Conservation (phyloP, 1,140 invertebrate species). For the Aphis craccivora region DNA sequence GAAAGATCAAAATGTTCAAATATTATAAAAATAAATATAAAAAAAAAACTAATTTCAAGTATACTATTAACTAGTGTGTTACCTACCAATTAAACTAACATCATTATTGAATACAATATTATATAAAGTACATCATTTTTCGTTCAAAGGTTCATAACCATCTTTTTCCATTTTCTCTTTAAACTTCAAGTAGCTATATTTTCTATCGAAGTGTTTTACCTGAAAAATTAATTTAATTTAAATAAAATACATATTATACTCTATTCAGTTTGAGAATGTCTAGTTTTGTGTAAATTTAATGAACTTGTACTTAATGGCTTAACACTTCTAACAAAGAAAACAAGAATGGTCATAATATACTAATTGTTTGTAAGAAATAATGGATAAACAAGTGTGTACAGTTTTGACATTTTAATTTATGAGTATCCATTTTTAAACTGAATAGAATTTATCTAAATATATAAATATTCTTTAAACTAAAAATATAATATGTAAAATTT, state of each 20-base stretch:
- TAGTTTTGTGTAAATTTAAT: no score
- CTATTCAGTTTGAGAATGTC: no score
- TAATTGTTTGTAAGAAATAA: no score
- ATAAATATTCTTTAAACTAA: not conserved
- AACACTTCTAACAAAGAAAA: no score
- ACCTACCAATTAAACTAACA: slow-evolving; percentile 48
- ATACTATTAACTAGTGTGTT: not conserved
- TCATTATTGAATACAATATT: not conserved
- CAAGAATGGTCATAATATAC: no score
- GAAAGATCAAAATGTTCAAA: not conserved
- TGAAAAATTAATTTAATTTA: slow-evolving; percentile 63
- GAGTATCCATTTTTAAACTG: no score
- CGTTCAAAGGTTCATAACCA: slow-evolving; percentile 77
- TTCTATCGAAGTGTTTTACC: slow-evolving; percentile 93
- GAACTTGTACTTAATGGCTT: no score
- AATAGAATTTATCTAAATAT: not conserved
- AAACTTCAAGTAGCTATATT: slow-evolving; percentile 85
- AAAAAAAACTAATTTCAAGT: not conserved
- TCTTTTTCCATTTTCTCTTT: slow-evolving; percentile 86
- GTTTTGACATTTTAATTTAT: no score
- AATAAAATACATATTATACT: not conserved
- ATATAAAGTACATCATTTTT: slow-evolving; percentile 25
- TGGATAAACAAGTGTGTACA: no score
- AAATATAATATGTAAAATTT: not conserved
- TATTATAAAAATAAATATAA: not conserved